Conservation (phyloP, 2,113 vertebrate species). For the Camelus dromedarius region DNA sequence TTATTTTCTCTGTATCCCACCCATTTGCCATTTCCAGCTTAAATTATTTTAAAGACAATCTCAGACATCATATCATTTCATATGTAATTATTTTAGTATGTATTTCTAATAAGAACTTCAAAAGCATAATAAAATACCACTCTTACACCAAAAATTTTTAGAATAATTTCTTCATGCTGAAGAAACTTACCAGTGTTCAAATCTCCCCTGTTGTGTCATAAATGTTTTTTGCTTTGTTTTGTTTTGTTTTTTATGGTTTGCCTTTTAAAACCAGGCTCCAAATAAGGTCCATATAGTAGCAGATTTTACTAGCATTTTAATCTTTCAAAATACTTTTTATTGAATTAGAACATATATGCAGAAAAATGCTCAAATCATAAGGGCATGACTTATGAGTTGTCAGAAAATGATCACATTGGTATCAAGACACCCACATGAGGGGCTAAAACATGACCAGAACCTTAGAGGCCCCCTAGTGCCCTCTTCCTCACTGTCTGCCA, state of each 20-base stretch:
- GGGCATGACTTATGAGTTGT: background rate
- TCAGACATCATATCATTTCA: constrained; percentile 14
- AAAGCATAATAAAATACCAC: background rate
- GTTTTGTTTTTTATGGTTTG: constrained; percentile 13
- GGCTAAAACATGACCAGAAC: background rate
- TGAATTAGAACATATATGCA: background rate
- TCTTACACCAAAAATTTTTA: background rate
- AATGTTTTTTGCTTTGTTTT: background rate
- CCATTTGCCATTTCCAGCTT: background rate
- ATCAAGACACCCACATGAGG: background rate
- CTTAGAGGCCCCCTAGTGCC: background rate
- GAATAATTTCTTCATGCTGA: constrained; percentile 4
- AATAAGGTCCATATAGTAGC: background rate
- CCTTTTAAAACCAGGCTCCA: constrained; percentile 42
- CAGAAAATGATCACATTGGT: background rate
- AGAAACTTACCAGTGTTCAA: background rate
- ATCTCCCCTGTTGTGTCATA: background rate
- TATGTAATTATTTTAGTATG: constrained; percentile 21
- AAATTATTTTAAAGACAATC: constrained; percentile 10
- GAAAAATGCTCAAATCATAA: background rate
- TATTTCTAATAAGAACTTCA: background rate
- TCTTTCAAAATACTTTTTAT: background rate
- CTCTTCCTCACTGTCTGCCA: background rate
- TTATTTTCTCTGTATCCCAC: background rate
- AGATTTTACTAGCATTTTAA: background rate